A percentile compares a stretch with the other conserved stretches of the same genome.
These are phyloP conservation scores for Polylopha cassiicola DNA, from an alignment of 2,888 invertebrate genomes.

Conservation along the genomic window DNA sequence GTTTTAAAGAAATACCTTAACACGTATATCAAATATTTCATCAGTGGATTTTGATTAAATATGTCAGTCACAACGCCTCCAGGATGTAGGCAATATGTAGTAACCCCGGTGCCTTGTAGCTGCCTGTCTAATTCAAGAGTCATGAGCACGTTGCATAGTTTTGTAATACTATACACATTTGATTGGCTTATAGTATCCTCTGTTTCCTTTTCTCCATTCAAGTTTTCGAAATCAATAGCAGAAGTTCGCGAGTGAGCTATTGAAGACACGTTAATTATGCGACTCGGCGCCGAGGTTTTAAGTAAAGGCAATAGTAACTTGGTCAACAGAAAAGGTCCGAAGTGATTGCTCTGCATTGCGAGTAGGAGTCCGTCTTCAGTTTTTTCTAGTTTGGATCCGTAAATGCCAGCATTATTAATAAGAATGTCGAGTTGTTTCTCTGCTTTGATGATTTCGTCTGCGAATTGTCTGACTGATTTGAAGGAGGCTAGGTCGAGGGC, in stretches of 20 bases:
- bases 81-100: constrained; percentile 88
- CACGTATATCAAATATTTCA: background rate
- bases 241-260: constrained; percentile 37
- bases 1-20: constrained; percentile 10
- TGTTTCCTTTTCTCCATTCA: constrained; percentile 39
- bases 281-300: constrained; percentile 37
- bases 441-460: constrained; percentile 61
- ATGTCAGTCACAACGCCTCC: constrained; percentile 85
- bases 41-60: background rate
- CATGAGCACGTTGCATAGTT: constrained; percentile 85
- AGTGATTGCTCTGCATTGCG: constrained; percentile 70
- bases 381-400: constrained; percentile 40
- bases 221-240: constrained; percentile 44
- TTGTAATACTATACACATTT: constrained; percentile 71
- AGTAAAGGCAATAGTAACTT: constrained; percentile 66
- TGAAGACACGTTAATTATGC: constrained; percentile 60
- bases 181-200: constrained; percentile 26
- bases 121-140: constrained; percentile 82
- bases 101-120: constrained; percentile 82
- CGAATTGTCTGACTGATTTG: constrained; percentile 71
- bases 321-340: constrained; percentile 79
- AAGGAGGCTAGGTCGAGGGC: constrained; percentile 60
- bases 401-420: constrained; percentile 73
- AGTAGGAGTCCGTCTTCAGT: constrained; percentile 76
- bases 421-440: constrained; percentile 68